Evolutionary conservation across 2,113 vertebrate genomes (phyloP), one percentile per base, ranked within the genome.

Genomic region (Pterophyllum scalare): DNA sequence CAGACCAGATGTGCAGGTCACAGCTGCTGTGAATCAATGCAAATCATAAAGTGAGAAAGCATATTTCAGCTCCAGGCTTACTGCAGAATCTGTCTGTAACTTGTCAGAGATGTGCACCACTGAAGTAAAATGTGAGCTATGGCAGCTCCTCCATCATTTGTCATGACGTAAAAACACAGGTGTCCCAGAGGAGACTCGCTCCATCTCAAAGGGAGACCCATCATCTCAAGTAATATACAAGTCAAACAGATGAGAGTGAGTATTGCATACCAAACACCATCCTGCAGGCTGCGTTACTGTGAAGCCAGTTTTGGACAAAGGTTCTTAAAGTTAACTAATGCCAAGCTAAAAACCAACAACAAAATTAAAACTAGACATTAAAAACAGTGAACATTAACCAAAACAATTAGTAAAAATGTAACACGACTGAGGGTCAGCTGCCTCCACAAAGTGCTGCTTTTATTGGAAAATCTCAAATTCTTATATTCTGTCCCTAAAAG

Each of bases 1-100:
- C 65, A 52, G 43, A 72, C 46, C 67, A 72, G 46, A 72, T 72
- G 46, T 72, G 26, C 67, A 72, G 26, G 26, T 72, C 67, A 72
- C 26, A 72, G 67, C 46, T 72, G 67, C 26, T 54, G 46, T 5
- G 54, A 72, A 72, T 72, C 54, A 31, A 72, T 54, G 26, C 2
- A 72, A 33, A 54, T 72, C 46, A 72, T 19, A 33, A 54, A 54
- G 46, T 54, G 67, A 33, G 28, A 10, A 72, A 13, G 31, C 11
- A 72, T 28, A 33, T 72, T 72, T 13, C 11, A 13, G 56, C 54
- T 13, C 56, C 49, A 52, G 17, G 6, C 17, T 19, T 19, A 58
- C n/a, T 12, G 54, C n/a, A 57, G 20, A 57, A 5, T 56, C 54
- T 22, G 54, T 46, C 54, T 22, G 54, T 46, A 13, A 46, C 43